A percentile compares a stretch with the other conserved stretches of the same genome.
Conservation (phyloP, 2,888 invertebrate genomes). For the Phyllotreta cruciferae region DNA sequence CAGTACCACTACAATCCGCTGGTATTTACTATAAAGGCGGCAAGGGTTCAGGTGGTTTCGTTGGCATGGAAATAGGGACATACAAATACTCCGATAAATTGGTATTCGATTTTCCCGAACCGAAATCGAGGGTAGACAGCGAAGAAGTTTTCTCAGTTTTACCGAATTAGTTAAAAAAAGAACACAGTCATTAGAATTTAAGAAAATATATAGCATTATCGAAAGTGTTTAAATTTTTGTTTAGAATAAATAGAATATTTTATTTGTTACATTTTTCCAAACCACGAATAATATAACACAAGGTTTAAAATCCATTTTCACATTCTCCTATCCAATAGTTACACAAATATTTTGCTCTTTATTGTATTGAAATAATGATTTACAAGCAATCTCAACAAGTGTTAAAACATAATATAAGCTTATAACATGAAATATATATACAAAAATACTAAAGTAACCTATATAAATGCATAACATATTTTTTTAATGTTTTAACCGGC, state of each 20-base stretch:
- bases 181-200: not conserved
- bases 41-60: conserved; percentile 74
- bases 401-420: conserved; percentile 8
- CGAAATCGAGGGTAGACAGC: conserved; percentile 29
- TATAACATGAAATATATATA: conserved; percentile 13
- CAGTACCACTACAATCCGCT: conserved; percentile 74
- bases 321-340: too few species aligned
- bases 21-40: conserved; percentile 79
- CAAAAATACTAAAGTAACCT: conserved; percentile 9
- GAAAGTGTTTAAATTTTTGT: conserved; percentile 9
- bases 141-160: conserved; percentile 26
- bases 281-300: too few species aligned
- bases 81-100: conserved; percentile 75
- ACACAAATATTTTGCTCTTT: too few species aligned
- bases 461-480: not conserved
- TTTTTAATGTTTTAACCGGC: not conserved
- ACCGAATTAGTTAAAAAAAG: conserved; percentile 8
- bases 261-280: too few species aligned
- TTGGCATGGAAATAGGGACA: conserved; percentile 76
- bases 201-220: not conserved
- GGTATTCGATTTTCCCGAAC: conserved; percentile 58
- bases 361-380: too few species aligned
- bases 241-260: conserved; percentile 1
- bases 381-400: conserved; percentile 2
- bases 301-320: too few species aligned